Base-by-base conservation (phyloP, 2,888 invertebrate species). In the Oscheius sp. region DNA sequence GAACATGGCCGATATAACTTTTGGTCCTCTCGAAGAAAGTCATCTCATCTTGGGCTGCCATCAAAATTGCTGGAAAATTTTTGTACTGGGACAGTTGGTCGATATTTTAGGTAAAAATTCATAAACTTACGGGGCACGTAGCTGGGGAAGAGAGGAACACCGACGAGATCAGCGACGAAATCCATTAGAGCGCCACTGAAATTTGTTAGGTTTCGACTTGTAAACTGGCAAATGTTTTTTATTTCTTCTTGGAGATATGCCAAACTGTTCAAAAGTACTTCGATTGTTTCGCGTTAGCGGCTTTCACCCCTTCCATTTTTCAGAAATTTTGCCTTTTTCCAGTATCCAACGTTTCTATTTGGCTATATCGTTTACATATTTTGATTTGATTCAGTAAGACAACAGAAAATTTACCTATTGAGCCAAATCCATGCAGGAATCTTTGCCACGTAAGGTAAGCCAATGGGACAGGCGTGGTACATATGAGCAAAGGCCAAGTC, bases 361-460 rank as follows among this genome's bases (percentile, higher is more conserved):
- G 79, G 68, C 82, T 80, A 82, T 16, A 82, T 73, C 75, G 41
- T 16, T 45, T 9, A 0, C 12, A 9, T 45, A 13, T 45, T 45
- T 13, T 45, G 45, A 13, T 45, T 13, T 16, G n/a, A n/a, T n/a
- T n/a, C n/a, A 55, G 23, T 7, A 7, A 55, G 21, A 16, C 0
- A 21, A 13, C 21, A 55, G 3, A 23, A n/a, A n/a, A n/a, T 2
- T 25, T 43, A 61, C 61, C 61, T 76, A 73, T 76, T 76, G 55
- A 86, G 64, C 86, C 86, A 86, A 12, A 86, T 79, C 56, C 56
- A 55, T 79, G 81, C 84, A 16, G 83, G 83, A 59, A 86, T 86
- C 29, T 80, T 75, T 1, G 81, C 83, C 3, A 53, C 52, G 66
- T 84, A 80, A 55, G 83, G 79, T 5, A 86, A 69, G 45, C 86